These are phyloP conservation scores for Rhamnusium bicolor DNA, from an alignment of 2,888 invertebrate genomes.

Conservation along the genomic window DNA sequence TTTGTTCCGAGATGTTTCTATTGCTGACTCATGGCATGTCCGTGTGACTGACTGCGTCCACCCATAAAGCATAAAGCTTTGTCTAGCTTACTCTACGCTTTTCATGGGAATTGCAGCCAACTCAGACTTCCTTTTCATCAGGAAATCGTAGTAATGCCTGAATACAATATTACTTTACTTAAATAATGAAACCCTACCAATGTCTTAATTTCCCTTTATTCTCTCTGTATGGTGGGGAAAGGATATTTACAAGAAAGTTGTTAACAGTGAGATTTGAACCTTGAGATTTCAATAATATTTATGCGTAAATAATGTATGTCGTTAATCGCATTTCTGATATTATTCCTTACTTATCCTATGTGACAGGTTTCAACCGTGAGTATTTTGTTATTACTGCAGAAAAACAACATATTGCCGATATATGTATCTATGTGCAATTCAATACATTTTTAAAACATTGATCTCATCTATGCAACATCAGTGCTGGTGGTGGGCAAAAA, in stretches of 20 bases:
- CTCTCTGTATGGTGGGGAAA: background rate
- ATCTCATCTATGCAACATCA: too few species aligned
- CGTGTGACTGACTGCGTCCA: slow-evolving; percentile 25
- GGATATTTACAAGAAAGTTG: background rate
- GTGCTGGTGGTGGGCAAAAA: too few species aligned
- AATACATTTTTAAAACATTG: too few species aligned
- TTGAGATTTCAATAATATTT: too few species aligned
- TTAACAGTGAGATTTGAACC: background rate
- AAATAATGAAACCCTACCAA: slow-evolving; percentile 14
- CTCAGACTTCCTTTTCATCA: slow-evolving; percentile 23
- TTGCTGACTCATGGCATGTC: slow-evolving; percentile 25
- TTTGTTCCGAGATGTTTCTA: slow-evolving; percentile 18
- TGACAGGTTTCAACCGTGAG: too few species aligned
- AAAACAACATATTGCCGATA: too few species aligned
- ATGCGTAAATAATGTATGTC: too few species aligned
- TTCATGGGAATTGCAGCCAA: slow-evolving; percentile 5
- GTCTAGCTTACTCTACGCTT: slow-evolving; percentile 24
- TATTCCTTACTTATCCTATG: too few species aligned
- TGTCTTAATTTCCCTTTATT: slow-evolving; percentile 12
- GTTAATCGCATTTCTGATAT: too few species aligned
- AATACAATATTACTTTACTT: slow-evolving; percentile 22
- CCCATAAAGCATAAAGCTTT: slow-evolving; percentile 25
- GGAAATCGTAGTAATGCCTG: slow-evolving; percentile 28
- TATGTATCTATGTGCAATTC: too few species aligned
- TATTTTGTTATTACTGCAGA: too few species aligned